Evolutionary conservation across 2,113 vertebrate species (phyloP), one percentile per base, ranked within the genome.

Genomic region (Gavia stellata): DNA sequence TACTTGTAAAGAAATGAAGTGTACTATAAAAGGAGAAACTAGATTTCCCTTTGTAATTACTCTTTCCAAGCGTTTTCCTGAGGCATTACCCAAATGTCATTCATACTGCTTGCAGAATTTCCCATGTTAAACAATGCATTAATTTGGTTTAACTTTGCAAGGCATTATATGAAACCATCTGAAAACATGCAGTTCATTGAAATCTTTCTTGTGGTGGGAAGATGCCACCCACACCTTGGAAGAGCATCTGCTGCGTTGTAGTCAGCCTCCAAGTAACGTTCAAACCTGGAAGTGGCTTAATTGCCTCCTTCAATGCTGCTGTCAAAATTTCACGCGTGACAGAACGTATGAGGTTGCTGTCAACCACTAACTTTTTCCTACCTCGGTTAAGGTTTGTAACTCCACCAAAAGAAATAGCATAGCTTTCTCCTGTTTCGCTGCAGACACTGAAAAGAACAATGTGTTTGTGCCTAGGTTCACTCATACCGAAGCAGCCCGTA

Each of bases 391-490:
- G 55, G 8, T 31, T 58, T 50, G 16, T 15, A 25, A 9, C 12
- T 42, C 58, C 78, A 8, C 36, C 21, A 2, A 5, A 23, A 33
- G 24, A 16, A 42, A 11, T 2, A 15, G 29, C 0, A 1, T 2
- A 2, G 24, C 33, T 50, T 81, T 25, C 63, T 71, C 44, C 62
- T 4, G 12, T 26, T 20, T 36, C 42, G 45, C 59, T 15, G 33
- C 47, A 1, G 7, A 3, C 19, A 0, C 36, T 14, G 29, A 7
- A 12, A 31, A 56, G 28, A 28, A 0, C 14, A 4, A 1, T 1
- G 21, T 17, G 18, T 42, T 45, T 26, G 10, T 7, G 21, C 3
- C 12, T 4, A 21, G 52, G 7, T 34, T 70, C 8, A 2, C 53
- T 47, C 49, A 6, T 4, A 1, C 26, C 4, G 12, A 45, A 74